Base-by-base conservation (phyloP, 1,140 invertebrate species). In the Nasonia giraulti region DNA sequence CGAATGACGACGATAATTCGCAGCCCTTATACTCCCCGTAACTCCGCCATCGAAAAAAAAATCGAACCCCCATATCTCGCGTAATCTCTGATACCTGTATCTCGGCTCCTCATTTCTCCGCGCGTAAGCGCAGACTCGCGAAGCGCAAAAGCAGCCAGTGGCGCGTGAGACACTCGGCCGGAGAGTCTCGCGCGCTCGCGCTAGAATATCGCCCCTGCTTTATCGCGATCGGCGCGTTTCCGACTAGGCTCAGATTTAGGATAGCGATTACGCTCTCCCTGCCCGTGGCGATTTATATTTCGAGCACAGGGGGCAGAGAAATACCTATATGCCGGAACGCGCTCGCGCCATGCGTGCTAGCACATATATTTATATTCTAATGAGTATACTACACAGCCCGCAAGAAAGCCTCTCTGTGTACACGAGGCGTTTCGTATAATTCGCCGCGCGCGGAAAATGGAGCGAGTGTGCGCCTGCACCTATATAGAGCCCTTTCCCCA, bases 161-260 rank as follows among this genome's bases (percentile, higher is more conserved):
- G 37, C 33, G 31, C 47, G 50, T 14, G 40, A 75, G 14, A 40
- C 75, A 17, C 3, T 50, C 8, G 44, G 50, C 0, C 33, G 33
- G 33, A 37, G 33, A 37, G 33, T 37, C 33, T 37, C 33, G 33
- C 33, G 50, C 55, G 55, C 20, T n/a, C 23, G 33, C 62, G 27
- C 33, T 33, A 62, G 11, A 62, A 78, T 78, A 78, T 78, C 47
- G 23, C 8, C 12, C 10, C 47, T 50, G 20, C 33, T 80, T 80
- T 68, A 80, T 80, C 33, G 77, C 77, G 77, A 80, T 80, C 31
- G 50, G 31, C 40, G 62, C 62, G 37, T 82, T 86, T 83, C 82
- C 73, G 75, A 74, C 75, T 69, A 69, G 75, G 27, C 75, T 77
- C 55, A 71, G 78, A 83, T 86, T 86, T 86, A 73, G 85, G 83